phyloP scores from a whole-genome alignment of 2,888 invertebrate genomes.

The Tenthredo livida region DNA sequence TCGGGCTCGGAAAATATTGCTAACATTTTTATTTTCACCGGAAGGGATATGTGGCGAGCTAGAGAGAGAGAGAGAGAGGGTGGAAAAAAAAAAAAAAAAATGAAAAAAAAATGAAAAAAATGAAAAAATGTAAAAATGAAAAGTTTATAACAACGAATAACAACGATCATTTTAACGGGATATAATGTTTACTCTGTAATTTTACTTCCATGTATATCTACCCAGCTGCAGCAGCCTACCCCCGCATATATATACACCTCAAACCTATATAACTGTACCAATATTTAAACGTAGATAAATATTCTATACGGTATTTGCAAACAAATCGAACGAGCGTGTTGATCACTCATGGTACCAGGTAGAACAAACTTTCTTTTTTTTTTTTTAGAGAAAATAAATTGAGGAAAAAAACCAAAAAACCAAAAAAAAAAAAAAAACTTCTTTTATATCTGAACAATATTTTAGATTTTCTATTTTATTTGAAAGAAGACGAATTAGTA shows the following conservation, averaged over 20 bases:
- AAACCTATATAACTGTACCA: not conserved
- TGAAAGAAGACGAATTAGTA: not conserved
- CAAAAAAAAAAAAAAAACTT: not conserved
- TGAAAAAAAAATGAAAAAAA: not conserved
- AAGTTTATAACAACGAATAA: not conserved
- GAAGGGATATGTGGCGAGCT: conserved; percentile 36
- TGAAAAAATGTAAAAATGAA: not conserved
- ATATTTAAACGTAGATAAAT: conserved; percentile 8
- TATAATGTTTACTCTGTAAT: conserved; percentile 14
- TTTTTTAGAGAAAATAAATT: not conserved
- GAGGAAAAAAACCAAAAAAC: not conserved
- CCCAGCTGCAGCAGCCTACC: not conserved
- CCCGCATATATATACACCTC: not conserved
- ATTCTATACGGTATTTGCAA: not conserved
- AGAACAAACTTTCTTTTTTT: not conserved
- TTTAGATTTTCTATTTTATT: not conserved
- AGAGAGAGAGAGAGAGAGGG: not conserved
- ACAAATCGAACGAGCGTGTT: not conserved
- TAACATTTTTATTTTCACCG: conserved; percentile 34
- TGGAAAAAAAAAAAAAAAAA: not conserved
- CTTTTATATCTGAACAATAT: too few species aligned
- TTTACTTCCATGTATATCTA: not conserved
- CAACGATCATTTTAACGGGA: not conserved
- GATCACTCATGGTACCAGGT: not conserved
- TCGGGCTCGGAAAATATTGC: conserved; percentile 59